Conservation (phyloP, 2,113 vertebrate species). For the Heterotis niloticus region DNA sequence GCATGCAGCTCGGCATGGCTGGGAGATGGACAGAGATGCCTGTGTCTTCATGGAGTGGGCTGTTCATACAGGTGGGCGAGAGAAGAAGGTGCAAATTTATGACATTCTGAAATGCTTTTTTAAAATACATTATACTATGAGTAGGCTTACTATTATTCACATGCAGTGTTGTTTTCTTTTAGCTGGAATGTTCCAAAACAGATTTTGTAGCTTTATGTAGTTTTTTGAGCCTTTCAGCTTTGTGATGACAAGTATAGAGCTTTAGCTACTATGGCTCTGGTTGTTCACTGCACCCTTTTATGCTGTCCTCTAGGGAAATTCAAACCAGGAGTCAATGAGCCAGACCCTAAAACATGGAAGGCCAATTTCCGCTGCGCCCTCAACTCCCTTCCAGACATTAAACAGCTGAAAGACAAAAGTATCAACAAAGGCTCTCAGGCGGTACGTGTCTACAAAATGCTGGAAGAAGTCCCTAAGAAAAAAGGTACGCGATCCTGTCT, state of each 20-base stretch:
- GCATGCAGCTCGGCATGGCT: constrained; percentile 90
- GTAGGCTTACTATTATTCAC: too few species aligned
- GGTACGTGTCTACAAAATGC: constrained; percentile 86
- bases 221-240: too few species aligned
- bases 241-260: too few species aligned
- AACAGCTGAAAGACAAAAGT: constrained; percentile 89
- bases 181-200: too few species aligned
- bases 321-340: constrained; percentile 63
- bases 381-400: constrained; percentile 92
- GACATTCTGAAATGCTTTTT: background rate
- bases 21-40: constrained; percentile 90
- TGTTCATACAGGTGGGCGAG: constrained; percentile 84
- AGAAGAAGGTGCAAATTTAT: background rate
- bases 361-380: constrained; percentile 97
- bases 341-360: constrained; percentile 97
- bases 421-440: constrained; percentile 87
- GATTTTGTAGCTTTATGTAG: background rate
- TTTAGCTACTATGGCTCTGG: background rate
- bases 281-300: background rate
- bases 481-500: constrained; percentile 53
- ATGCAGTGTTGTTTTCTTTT: too few species aligned
- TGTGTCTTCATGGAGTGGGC: constrained; percentile 90
- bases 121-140: background rate
- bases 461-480: constrained; percentile 67
- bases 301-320: constrained; percentile 72